Evolutionary conservation across 2,888 invertebrate species (phyloP).

Genomic region (Epistrophe grossulariae): DNA sequence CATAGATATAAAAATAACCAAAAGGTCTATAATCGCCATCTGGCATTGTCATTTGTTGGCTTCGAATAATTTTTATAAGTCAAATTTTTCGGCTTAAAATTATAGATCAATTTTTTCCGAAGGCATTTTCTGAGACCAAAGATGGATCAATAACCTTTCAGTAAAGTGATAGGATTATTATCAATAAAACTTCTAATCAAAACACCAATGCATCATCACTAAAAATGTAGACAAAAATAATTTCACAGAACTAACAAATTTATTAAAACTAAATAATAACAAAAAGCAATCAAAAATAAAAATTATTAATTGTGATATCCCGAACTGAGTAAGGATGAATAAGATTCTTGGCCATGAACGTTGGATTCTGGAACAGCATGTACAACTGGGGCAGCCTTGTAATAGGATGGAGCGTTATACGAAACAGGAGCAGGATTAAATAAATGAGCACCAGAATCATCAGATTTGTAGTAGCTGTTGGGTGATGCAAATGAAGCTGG

Average conservation of each 20-base stretch:
- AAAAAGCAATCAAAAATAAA: not conserved
- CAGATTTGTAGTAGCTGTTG: conserved; percentile 7
- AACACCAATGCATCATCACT: too few relatives aligned
- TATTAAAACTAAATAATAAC: conserved; percentile 32
- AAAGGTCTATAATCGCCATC: too few relatives aligned
- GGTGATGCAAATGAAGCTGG: not conserved
- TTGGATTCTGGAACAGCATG: not conserved
- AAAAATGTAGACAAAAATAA: not conserved
- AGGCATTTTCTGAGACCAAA: too few relatives aligned
- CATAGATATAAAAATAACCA: too few relatives aligned
- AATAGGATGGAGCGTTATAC: not conserved
- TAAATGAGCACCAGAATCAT: not conserved
- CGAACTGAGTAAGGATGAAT: conserved; percentile 9
- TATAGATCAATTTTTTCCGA: too few relatives aligned
- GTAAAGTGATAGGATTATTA: too few relatives aligned
- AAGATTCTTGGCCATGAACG: conserved; percentile 2
- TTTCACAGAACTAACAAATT: not conserved
- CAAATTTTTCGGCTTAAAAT: too few relatives aligned
- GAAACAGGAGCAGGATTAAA: not conserved
- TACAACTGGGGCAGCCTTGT: not conserved
- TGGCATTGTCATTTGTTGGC: too few relatives aligned
- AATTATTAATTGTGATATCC: conserved; percentile 16
- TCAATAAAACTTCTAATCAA: too few relatives aligned
- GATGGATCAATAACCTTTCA: too few relatives aligned
- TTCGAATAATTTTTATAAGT: too few relatives aligned